Evolutionary conservation across 2,888 invertebrate species (phyloP).

Genomic region (Drosophila stalkeri): DNA sequence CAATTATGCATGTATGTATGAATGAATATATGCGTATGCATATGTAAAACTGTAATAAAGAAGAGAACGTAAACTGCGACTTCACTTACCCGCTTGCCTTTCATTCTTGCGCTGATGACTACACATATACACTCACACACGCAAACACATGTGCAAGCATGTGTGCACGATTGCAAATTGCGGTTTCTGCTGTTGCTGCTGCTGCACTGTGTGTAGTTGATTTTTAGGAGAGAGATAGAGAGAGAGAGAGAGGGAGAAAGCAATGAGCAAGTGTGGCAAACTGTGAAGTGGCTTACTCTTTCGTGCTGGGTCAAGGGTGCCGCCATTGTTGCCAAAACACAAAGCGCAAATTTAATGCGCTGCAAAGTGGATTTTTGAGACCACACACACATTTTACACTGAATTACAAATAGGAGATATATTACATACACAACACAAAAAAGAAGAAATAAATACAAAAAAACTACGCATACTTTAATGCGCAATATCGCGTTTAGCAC

Average conservation of each 20-base stretch:
- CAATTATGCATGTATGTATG: not conserved
- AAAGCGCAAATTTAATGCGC: constrained; percentile 55
- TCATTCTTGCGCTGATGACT: constrained; percentile 7
- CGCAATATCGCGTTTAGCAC: not conserved
- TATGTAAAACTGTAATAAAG: constrained; percentile 6
- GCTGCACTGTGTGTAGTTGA: constrained; percentile 27
- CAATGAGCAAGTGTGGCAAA: constrained; percentile 37
- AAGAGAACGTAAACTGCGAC: constrained; percentile 7
- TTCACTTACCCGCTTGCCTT: constrained; percentile 11
- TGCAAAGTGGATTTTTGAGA: constrained; percentile 65
- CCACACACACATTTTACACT: constrained; percentile 24
- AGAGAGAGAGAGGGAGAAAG: not conserved
- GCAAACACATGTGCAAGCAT: not conserved
- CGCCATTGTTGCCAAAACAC: constrained; percentile 59
- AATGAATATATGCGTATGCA: not conserved
- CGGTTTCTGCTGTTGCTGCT: constrained; percentile 9
- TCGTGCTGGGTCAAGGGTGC: constrained; percentile 23
- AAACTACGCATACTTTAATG: not conserved
- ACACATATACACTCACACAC: not conserved
- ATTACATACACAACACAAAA: constrained; percentile 6
- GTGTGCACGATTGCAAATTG: constrained; percentile 49
- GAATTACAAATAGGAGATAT: constrained; percentile 1
- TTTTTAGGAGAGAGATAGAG: constrained; percentile 12
- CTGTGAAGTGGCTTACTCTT: constrained; percentile 56
- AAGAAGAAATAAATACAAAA: not conserved